Evolutionary conservation across 2,888 invertebrate genomes (phyloP).

Genomic region (Coronaproctus castanopsis): DNA sequence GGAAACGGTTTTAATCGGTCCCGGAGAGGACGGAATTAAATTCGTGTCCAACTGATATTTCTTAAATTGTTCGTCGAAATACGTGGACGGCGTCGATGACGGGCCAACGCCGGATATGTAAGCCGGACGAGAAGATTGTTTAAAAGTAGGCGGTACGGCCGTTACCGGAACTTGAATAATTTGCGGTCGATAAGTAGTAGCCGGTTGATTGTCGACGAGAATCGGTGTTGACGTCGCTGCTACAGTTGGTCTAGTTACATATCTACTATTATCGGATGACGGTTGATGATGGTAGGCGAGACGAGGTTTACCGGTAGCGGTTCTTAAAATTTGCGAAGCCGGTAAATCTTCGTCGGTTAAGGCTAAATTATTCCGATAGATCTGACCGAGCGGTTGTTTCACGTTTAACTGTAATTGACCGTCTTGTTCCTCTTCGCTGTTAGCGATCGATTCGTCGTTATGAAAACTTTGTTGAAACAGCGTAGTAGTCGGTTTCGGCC

Average conservation of each 20-base stretch:
- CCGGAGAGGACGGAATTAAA: constrained; percentile 28
- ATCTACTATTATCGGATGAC: background rate
- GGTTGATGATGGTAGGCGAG: background rate
- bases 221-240: constrained; percentile 28
- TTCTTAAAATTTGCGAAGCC: constrained; percentile 32
- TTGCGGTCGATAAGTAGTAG: constrained; percentile 44
- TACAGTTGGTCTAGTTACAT: constrained; percentile 21
- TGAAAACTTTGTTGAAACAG: constrained; percentile 49
- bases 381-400: constrained; percentile 26
- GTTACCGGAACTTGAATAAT: constrained; percentile 28
- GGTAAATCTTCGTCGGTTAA: constrained; percentile 5
- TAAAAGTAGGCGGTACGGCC: constrained; percentile 23
- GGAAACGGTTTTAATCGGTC: background rate
- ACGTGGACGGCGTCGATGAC: constrained; percentile 22
- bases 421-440: constrained; percentile 6
- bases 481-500: constrained; percentile 37
- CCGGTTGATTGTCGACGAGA: constrained; percentile 33
- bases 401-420: constrained; percentile 9
- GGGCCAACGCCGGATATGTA: constrained; percentile 19
- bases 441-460: constrained; percentile 24
- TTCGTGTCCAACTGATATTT: constrained; percentile 48
- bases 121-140: constrained; percentile 6
- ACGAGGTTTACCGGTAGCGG: constrained; percentile 24
- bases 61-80: constrained; percentile 55
- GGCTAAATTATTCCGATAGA: constrained; percentile 24